A percentile compares a stretch with the other conserved stretches of the same genome.
phyloP scores from a whole-genome alignment of 2,888 invertebrate species.

The Xanthia togata region DNA sequence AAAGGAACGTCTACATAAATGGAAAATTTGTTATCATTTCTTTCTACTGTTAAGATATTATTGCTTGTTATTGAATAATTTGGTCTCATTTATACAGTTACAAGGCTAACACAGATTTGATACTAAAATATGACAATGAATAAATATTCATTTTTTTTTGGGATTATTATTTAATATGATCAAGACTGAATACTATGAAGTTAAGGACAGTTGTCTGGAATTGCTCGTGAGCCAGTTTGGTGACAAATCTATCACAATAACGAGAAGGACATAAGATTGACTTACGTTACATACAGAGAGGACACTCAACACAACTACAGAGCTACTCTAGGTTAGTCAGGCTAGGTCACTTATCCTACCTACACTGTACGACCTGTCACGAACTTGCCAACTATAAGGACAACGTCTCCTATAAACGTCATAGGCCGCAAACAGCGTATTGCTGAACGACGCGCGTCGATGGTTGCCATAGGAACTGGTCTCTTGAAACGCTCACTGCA shows the following conservation, averaged over 20 bases:
- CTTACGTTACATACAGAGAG: neutral
- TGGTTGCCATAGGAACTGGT: neutral
- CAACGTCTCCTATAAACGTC: neutral
- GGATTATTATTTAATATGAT: constrained; percentile 16
- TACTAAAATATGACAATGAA: constrained; percentile 7
- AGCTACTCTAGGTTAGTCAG: neutral
- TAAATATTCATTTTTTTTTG: constrained; percentile 19
- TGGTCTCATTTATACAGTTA: constrained; percentile 29
- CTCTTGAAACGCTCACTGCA: neutral
- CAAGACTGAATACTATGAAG: constrained; percentile 20
- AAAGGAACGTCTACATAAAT: constrained; percentile 12
- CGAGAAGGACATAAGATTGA: constrained; percentile 23
- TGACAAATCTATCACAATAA: constrained; percentile 63
- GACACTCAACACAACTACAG: neutral
- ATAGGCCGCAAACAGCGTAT: neutral
- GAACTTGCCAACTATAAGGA: neutral
- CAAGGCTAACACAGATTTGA: constrained; percentile 18
- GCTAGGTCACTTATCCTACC: constrained; percentile 8
- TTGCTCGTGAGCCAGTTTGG: constrained; percentile 58
- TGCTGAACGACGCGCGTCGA: neutral
- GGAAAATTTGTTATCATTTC: constrained; percentile 9
- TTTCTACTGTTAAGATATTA: constrained; percentile 24
- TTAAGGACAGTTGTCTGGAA: constrained; percentile 24
- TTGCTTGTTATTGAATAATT: constrained; percentile 37
- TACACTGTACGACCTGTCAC: neutral